Conservation (phyloP, 2,888 invertebrate genomes). For the Phengaris alcon region DNA sequence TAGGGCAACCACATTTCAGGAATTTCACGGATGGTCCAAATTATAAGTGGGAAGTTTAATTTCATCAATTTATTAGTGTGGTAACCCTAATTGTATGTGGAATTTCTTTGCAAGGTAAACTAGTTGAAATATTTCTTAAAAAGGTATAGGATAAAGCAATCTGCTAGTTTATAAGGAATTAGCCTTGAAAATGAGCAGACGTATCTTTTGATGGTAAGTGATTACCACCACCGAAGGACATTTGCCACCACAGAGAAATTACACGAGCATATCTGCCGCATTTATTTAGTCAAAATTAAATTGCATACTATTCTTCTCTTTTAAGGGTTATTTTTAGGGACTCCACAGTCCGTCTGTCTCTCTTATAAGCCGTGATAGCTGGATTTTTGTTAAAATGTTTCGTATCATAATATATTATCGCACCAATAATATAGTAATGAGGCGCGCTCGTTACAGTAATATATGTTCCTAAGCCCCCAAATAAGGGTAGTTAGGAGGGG, state of each 20-base stretch:
- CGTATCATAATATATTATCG: neutral
- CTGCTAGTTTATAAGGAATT: neutral
- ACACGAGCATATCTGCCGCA: too few species aligned
- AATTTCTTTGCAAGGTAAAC: neutral
- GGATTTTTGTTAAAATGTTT: neutral
- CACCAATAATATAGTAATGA: constrained; percentile 33
- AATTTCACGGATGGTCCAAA: constrained; percentile 2
- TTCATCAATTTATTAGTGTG: constrained; percentile 17
- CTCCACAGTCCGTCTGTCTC: too few species aligned
- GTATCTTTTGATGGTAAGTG: too few species aligned
- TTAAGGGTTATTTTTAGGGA: too few species aligned
- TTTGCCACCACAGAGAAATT: too few species aligned
- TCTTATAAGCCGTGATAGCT: too few species aligned
- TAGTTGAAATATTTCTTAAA: neutral
- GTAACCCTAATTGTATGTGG: constrained; percentile 5
- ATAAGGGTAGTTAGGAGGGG: constrained; percentile 48
- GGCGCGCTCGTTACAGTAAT: constrained; percentile 40
- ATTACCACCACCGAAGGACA: too few species aligned
- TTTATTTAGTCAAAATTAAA: too few species aligned
- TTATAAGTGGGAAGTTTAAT: constrained; percentile 21
- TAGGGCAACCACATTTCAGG: constrained; percentile 2
- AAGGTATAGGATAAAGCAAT: neutral
- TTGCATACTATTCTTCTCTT: too few species aligned
- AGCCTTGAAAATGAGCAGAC: neutral
- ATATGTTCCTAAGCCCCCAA: constrained; percentile 38